Percentiles rank a stretch among this genome's conserved stretches.
These are phyloP conservation scores for Uria aalge DNA, from an alignment of 2,113 vertebrate species.

Conservation along the genomic window DNA sequence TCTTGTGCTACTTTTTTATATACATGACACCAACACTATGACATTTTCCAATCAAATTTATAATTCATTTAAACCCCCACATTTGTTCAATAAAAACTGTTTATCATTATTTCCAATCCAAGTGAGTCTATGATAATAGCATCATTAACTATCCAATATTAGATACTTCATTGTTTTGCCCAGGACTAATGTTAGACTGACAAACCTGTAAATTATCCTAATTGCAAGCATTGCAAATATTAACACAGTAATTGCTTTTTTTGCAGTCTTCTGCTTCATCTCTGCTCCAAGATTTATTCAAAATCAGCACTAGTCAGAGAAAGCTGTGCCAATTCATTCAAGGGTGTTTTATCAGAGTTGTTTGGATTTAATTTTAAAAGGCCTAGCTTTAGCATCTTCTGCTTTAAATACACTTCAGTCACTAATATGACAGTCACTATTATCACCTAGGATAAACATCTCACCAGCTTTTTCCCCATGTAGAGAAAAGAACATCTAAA, in stretches of 20 bases:
- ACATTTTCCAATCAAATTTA: background rate
- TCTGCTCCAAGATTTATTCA: background rate
- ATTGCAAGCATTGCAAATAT: constrained; percentile 11
- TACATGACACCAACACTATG: background rate
- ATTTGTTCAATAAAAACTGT: background rate
- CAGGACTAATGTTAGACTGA: background rate
- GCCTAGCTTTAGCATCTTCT: background rate
- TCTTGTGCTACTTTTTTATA: background rate
- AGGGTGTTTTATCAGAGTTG: background rate
- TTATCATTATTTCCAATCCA: background rate
- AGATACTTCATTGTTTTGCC: background rate
- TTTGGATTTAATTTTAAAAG: background rate
- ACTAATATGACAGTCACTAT: background rate
- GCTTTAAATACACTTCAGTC: background rate
- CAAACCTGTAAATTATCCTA: constrained; percentile 32
- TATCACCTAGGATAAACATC: background rate
- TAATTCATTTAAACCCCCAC: background rate
- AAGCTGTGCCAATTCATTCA: background rate
- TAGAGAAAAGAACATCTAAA: background rate
- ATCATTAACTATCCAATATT: background rate
- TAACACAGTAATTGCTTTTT: constrained; percentile 11
- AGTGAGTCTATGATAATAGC: background rate
- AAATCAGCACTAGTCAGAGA: background rate
- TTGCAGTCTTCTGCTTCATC: background rate
- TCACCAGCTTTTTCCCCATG: background rate